These are phyloP conservation scores for Botia kubotai DNA, from an alignment of 2,797 vertebrate species.

Conservation along the genomic window DNA sequence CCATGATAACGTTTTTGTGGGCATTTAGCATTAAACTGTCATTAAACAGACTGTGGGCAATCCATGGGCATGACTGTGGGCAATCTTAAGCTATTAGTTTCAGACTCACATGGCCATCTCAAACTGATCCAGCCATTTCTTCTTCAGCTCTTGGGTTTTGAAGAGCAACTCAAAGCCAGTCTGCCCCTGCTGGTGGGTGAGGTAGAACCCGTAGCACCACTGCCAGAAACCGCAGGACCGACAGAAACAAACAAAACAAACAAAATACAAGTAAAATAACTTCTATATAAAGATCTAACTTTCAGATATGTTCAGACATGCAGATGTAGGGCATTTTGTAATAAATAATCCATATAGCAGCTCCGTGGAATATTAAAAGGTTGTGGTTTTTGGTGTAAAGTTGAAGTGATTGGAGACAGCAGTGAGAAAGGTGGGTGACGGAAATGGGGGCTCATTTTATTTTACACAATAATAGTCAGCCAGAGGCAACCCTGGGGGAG, in stretches of 20 bases:
- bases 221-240: slow-evolving; percentile 63
- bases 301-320: slow-evolving; percentile 2
- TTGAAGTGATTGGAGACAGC: not conserved
- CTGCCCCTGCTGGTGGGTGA: slow-evolving; percentile 92
- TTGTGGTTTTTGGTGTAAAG: slow-evolving; percentile 23
- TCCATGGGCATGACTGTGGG: not conserved
- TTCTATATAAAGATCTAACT: not conserved
- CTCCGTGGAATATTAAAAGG: not conserved
- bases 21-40: not conserved
- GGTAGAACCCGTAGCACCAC: slow-evolving; percentile 97
- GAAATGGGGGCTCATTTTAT: slow-evolving; percentile 65
- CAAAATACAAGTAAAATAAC: not conserved
- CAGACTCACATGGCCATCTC: slow-evolving; percentile 95
- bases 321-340: not conserved
- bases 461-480: slow-evolving; percentile 73
- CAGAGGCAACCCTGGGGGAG: slow-evolving; percentile 71
- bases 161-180: slow-evolving; percentile 92
- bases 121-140: slow-evolving; percentile 98
- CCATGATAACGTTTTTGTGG: not conserved
- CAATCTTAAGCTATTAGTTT: not conserved
- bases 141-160: slow-evolving; percentile 96
- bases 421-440: not conserved
- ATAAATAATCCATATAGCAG: not conserved
- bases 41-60: not conserved
- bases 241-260: not conserved